Evolutionary conservation across 2,113 vertebrate genomes (phyloP).

Genomic region (Planiliza haematocheilus): DNA sequence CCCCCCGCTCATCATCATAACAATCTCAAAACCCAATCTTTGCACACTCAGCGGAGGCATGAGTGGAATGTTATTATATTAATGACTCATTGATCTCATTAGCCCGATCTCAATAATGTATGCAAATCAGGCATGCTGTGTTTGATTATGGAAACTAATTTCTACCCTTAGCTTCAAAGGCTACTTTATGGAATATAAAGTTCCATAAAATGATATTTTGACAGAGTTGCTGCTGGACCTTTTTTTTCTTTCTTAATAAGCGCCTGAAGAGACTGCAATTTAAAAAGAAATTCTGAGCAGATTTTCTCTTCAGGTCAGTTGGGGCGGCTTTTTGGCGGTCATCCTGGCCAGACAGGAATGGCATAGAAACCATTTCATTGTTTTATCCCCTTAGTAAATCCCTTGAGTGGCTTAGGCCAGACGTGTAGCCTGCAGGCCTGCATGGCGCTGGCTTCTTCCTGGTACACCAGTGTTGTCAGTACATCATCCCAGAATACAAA

Average conservation of each 20-base stretch:
- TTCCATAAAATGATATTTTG: constrained; percentile 9
- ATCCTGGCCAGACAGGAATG: background rate
- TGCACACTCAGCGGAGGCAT: constrained; percentile 9
- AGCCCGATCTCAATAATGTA: constrained; percentile 35
- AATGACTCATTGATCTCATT: constrained; percentile 49
- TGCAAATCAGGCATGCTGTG: constrained; percentile 19
- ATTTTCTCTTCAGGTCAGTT: constrained; percentile 8
- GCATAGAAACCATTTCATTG: constrained; percentile 5
- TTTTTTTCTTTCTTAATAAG: background rate
- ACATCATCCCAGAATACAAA: constrained; percentile 46
- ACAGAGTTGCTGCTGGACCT: constrained; percentile 15
- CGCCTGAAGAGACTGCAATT: no score
- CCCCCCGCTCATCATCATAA: constrained; percentile 8
- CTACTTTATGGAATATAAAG: constrained; percentile 16
- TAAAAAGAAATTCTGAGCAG: constrained; percentile 16
- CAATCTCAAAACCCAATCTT: constrained; percentile 2
- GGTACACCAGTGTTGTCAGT: constrained; percentile 42
- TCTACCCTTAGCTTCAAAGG: constrained; percentile 54
- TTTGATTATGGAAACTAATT: constrained; percentile 58
- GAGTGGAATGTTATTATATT: constrained; percentile 29
- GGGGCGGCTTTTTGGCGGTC: background rate
- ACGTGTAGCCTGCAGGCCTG: constrained; percentile 56
- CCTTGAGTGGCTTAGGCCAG: constrained; percentile 39
- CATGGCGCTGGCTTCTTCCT: constrained; percentile 31
- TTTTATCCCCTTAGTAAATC: constrained; percentile 36